Conservation (phyloP, 2,888 invertebrate genomes). For the Lepetodrilus schrolli region DNA sequence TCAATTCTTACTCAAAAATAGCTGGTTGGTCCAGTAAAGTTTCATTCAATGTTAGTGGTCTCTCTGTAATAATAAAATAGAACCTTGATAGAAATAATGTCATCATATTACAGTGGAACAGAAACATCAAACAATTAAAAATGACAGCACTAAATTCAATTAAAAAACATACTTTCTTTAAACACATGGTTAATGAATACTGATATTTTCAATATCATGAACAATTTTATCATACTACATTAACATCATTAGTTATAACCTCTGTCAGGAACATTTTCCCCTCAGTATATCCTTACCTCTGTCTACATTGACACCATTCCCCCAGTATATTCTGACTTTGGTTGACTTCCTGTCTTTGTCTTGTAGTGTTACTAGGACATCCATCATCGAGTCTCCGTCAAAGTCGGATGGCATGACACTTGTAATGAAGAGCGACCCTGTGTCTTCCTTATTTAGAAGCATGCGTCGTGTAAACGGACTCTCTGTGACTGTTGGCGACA, state of each 20-base stretch:
- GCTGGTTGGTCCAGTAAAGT: slow-evolving; percentile 49
- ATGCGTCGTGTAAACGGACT: slow-evolving; percentile 38
- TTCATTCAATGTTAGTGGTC: slow-evolving; percentile 38
- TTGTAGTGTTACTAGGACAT: slow-evolving; percentile 82
- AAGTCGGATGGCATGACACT: slow-evolving; percentile 95
- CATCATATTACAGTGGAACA: too few relatives aligned
- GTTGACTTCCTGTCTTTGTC: slow-evolving; percentile 30
- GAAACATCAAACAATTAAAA: too few relatives aligned
- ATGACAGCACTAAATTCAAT: too few relatives aligned
- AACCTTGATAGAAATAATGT: too few relatives aligned
- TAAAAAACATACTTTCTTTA: too few relatives aligned
- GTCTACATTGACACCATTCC: slow-evolving; percentile 35
- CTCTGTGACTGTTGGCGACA: slow-evolving; percentile 42
- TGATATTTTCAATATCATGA: too few relatives aligned
- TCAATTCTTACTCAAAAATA: slow-evolving; percentile 49
- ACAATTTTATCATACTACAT: too few relatives aligned
- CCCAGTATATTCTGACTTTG: slow-evolving; percentile 58
- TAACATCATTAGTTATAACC: too few relatives aligned
- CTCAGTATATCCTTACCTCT: too few relatives aligned
- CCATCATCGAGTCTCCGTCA: slow-evolving; percentile 96
- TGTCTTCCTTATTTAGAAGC: slow-evolving; percentile 40
- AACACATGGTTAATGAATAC: too few relatives aligned
- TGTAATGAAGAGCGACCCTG: slow-evolving; percentile 70
- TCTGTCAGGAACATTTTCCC: too few relatives aligned
- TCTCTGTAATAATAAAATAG: slow-evolving; percentile 40